Evolutionary conservation across 2,113 vertebrate species (phyloP), one percentile per base, ranked within the genome.

Genomic region (Trachemys scripta): DNA sequence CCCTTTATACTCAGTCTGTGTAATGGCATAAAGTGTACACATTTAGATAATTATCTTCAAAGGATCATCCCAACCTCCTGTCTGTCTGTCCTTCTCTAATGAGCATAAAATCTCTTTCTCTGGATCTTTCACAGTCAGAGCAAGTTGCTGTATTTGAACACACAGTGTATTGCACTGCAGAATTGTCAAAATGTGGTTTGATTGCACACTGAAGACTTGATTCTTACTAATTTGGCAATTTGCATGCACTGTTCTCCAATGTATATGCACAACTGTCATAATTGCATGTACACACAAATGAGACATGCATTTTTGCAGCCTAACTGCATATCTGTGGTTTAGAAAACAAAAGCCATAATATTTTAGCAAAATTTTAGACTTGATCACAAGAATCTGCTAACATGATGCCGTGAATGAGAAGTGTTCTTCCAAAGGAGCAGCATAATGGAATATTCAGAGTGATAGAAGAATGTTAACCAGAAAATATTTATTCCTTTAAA

Each of bases 71-170:
- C 13, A 13, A 22, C 49, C 27, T 3, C 51, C 1, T 47, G 85
- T 81, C 5, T 51, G 25, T 82, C 3, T 56, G 1, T 38, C 3
- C 2, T 90, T 72, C 12, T 22, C 5, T 88, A 62, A 5, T 53
- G 91, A 83, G 1, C 3, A 31, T 42, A 42, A 80, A 62, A 75
- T n/a, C 49, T 5, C 59, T 62, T 20, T 57, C 1, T 86, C 25
- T 93, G 45, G 2, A 35, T 93, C 57, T 50, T 25, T 84, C 42
- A 78, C 80, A 53, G 72, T 93, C 38, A 65, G 87, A 92, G 35
- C 4, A 22, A 83, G 14, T 31, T 88, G 9, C 81, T 29, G 65
- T 51, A 2, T 12, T 22, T 88, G n/a, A 88, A 76, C 54, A 29
- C 1, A 84, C 85, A 85, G 59, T 62, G 59, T 62, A 45, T 93